Evolutionary conservation across 2,888 invertebrate species (phyloP).

Genomic region (Druceiella hillmani): DNA sequence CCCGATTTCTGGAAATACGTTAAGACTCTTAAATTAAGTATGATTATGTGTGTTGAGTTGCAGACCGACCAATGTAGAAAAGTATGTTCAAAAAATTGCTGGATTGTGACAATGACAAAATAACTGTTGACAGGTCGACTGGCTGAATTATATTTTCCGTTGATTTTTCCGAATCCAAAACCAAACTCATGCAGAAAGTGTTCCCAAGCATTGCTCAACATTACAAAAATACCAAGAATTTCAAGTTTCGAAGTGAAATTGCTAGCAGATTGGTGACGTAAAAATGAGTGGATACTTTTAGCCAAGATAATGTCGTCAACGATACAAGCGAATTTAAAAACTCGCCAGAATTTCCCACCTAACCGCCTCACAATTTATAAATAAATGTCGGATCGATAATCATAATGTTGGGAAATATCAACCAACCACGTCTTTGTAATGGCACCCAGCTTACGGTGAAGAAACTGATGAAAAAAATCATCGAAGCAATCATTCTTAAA

Average conservation of each 20-base stretch:
- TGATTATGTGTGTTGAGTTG: constrained; percentile 21
- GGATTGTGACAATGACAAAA: constrained; percentile 23
- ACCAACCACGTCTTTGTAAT: constrained; percentile 24
- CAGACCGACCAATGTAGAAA: constrained; percentile 20
- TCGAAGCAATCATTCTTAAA: too few species aligned
- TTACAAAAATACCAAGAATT: constrained; percentile 23
- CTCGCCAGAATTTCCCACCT: constrained; percentile 26
- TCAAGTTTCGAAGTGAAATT: constrained; percentile 23
- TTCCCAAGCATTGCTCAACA: constrained; percentile 28
- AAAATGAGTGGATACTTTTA: constrained; percentile 27
- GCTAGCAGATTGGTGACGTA: constrained; percentile 24
- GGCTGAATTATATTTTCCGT: constrained; percentile 20
- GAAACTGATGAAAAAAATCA: constrained; percentile 14
- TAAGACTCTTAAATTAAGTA: constrained; percentile 25
- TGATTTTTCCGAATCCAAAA: constrained; percentile 22
- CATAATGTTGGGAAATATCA: constrained; percentile 24
- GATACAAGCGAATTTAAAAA: constrained; percentile 30
- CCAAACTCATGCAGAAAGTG: constrained; percentile 26
- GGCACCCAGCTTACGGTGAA: constrained; percentile 18
- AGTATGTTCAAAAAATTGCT: constrained; percentile 21
- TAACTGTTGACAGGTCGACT: constrained; percentile 20
- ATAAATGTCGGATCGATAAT: constrained; percentile 23
- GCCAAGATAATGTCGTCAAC: constrained; percentile 28
- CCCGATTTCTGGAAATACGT: constrained; percentile 26
- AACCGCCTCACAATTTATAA: constrained; percentile 27